Base-by-base conservation (phyloP, 2,888 invertebrate species). In the Lepidochitona cinerea region DNA sequence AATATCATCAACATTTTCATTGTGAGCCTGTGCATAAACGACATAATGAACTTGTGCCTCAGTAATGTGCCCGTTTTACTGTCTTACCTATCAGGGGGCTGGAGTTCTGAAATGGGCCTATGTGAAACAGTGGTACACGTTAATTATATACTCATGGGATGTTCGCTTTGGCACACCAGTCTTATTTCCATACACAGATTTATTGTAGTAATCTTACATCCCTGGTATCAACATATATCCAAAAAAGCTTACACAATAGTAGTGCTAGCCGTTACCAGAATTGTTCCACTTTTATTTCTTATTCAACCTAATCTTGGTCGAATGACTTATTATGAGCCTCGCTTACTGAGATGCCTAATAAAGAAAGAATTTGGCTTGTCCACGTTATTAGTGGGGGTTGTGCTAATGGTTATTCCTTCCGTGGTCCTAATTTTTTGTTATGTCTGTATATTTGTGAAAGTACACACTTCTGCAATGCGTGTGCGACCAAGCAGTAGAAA, bases 1-100 rank as follows among this genome's bases (percentile, higher is more conserved):
- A 88, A 87, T 76, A 85, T 88, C 35, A 89, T 88, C 70, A 89
- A 89, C 76, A 85, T 88, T 53, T 89, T 89, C 75, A 86, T 89
- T 37, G 84, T 87, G 23, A 89, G 88, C 75, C 79, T 89, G 32
- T 88, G 88, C 72, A 86, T 89, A 59, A 89, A 89, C 71, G 89
- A 89, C 74, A 83, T 89, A 29, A 77, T 89, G 53, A 88, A 87
- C 73, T 79, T 88, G 29, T 80, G 85, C 65, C 78, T 88, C 54
- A 88, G 86, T 72, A 88, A 89, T 71, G 83, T 85, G 18, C 70
- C 89, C 37, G 89, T 89, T 9, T 78, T 88, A 23, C 79, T 85
- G 14, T 88, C 89, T 2, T 89, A 89, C 77, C 80, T 89, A 53
- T 81, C 83, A 69, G 81, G 82, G 66, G 79, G 74, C n/a, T 89